phyloP scores from a whole-genome alignment of 2,797 vertebrate species.

The Cygnus olor region DNA sequence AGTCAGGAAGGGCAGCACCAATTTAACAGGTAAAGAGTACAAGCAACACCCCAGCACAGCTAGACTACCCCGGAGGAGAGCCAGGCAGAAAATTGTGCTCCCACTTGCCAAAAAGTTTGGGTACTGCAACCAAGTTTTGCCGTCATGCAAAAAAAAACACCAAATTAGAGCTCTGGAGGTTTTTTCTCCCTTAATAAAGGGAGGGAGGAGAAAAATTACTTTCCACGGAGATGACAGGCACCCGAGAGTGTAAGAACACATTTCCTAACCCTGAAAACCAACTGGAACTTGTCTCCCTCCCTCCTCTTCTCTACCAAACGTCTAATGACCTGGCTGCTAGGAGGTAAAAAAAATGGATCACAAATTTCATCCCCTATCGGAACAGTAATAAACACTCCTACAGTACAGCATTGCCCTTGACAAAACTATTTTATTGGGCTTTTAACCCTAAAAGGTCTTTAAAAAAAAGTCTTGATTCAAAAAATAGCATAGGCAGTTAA shows the following conservation, averaged over 20 bases:
- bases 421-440: not conserved
- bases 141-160: not conserved
- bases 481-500: not conserved
- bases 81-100: not conserved
- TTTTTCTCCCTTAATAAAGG: not conserved
- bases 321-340: not conserved
- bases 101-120: not conserved
- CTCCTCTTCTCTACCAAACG: not conserved
- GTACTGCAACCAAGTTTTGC: not conserved
- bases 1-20: slow-evolving; percentile 34
- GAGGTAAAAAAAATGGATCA: not conserved
- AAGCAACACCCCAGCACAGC: not conserved
- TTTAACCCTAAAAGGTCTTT: not conserved
- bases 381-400: not conserved
- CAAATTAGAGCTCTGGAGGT: not conserved
- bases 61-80: not conserved
- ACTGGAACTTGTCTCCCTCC: not conserved
- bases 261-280: not conserved
- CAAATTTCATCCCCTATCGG: not conserved
- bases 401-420: not conserved
- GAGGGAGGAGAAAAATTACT: not conserved
- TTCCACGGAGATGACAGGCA: not conserved
- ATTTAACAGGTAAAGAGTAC: not conserved
- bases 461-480: not conserved
- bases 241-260: not conserved